Evolutionary conservation across 2,888 invertebrate species (phyloP).

Genomic region (Sinopyrophorus schimmeli): DNA sequence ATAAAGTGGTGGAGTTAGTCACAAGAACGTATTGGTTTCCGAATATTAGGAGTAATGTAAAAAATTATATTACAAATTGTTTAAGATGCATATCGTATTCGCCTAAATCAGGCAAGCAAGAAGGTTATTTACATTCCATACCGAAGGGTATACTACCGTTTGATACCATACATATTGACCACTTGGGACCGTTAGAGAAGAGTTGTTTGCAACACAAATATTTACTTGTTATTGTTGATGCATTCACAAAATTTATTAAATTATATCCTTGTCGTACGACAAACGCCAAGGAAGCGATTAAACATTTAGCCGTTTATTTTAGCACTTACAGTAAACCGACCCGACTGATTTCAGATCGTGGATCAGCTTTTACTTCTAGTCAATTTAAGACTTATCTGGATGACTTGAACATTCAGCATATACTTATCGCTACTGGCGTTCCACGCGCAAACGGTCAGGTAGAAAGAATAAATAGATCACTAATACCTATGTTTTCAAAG

Average conservation of each 20-base stretch:
- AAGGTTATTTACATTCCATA: constrained; percentile 12
- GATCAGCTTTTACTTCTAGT: constrained; percentile 27
- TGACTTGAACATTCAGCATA: constrained; percentile 21
- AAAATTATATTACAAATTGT: constrained; percentile 24
- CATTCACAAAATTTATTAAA: constrained; percentile 7
- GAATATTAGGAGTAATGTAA: constrained; percentile 8
- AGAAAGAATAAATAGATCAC: constrained; percentile 28
- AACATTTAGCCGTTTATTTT: constrained; percentile 33
- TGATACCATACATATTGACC: constrained; percentile 12
- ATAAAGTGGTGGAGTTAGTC: constrained; percentile 13
- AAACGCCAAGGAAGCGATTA: constrained; percentile 3
- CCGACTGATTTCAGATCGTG: constrained; percentile 32
- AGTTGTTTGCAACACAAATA: neutral
- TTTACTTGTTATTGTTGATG: constrained; percentile 5
- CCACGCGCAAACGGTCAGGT: constrained; percentile 36
- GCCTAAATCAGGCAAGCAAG: constrained; percentile 1
- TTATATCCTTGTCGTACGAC: constrained; percentile 7
- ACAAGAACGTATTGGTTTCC: constrained; percentile 24
- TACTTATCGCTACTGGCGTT: constrained; percentile 29
- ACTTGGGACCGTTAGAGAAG: neutral
- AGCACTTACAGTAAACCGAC: constrained; percentile 33
- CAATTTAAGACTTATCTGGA: constrained; percentile 26
- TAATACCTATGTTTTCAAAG: constrained; percentile 34
- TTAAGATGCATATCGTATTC: constrained; percentile 13
- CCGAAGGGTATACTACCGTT: constrained; percentile 5